Evolutionary conservation across 2,888 invertebrate genomes (phyloP), one percentile per base, ranked within the genome.

Genomic region (Eupsilia transversa): DNA sequence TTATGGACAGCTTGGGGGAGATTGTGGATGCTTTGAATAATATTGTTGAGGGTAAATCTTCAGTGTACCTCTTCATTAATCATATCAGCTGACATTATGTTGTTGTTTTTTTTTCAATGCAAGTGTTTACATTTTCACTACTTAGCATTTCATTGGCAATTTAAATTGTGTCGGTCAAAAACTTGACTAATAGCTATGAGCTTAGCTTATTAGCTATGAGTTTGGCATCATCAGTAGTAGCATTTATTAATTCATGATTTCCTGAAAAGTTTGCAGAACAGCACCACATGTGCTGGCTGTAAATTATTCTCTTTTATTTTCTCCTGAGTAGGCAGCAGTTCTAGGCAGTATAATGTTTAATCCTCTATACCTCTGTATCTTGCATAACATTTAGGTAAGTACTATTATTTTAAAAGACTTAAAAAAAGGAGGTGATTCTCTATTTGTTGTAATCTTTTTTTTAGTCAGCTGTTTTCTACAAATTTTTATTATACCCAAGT

Each of bases 1-100:
- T 95, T 1, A 93, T 91, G 80, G 91, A 94, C 33, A 89, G 89
- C 71, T 85, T 96, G 35, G 68, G 93, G 23, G 93, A 94, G 60
- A 90, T 91, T 57, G 73, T 92, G 43, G 89, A 92, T 17, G 86
- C 90, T 56, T 86, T 96, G 43, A 89, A 91, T 63, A 86, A 92
- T 87, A 86, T 95, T 85, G 83, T 93, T 59, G 91, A 94, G 84
- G 93, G 96, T 96, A 89, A 84, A 49, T 71, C 46, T 20, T 56
- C 9, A 52, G n/a, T 77, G 9, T n/a, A n/a, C 1, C 3, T 52
- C 4, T 35, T 38, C 10, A 41, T 52, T 10, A 33, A n/a, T 57
- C 0, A 46, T 72, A 67, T 33, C 6, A n/a, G 7, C 20, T 14
- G 12, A 20, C n/a, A n/a, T 17, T 35, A 17, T n/a, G 17, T 60